Evolutionary conservation across 2,113 vertebrate genomes (phyloP).

Genomic region (Miniopterus natalensis): DNA sequence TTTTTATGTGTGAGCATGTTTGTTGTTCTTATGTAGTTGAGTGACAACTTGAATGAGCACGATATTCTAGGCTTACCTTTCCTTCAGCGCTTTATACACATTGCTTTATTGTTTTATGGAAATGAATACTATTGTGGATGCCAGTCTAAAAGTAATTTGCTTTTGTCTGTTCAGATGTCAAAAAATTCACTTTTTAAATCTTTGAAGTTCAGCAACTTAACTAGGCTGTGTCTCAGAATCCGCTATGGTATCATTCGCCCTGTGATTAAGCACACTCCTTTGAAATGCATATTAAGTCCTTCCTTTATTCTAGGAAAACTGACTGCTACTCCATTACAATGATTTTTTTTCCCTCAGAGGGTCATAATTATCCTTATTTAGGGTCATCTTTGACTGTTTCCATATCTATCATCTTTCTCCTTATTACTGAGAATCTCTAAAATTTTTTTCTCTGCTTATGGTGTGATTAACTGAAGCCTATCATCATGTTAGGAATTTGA

Average conservation of each 20-base stretch:
- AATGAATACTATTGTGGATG: not conserved
- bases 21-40: not conserved
- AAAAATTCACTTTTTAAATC: not conserved
- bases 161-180: not conserved
- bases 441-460: not conserved
- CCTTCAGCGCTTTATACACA: not conserved
- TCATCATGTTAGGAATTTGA: not conserved
- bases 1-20: not conserved
- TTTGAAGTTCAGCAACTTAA: not conserved
- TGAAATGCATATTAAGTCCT: conserved; percentile 42
- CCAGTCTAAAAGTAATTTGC: not conserved
- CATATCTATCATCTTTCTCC: not conserved
- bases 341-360: not conserved
- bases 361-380: not conserved
- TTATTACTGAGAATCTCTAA: not conserved
- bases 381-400: not conserved
- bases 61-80: not conserved
- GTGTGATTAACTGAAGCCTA: not conserved
- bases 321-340: not conserved
- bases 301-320: not conserved
- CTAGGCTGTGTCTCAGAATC: not conserved
- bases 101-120: not conserved
- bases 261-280: not conserved
- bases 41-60: not conserved
- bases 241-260: not conserved